Conservation (phyloP, 2,888 invertebrate species). For the Carcina quercana region DNA sequence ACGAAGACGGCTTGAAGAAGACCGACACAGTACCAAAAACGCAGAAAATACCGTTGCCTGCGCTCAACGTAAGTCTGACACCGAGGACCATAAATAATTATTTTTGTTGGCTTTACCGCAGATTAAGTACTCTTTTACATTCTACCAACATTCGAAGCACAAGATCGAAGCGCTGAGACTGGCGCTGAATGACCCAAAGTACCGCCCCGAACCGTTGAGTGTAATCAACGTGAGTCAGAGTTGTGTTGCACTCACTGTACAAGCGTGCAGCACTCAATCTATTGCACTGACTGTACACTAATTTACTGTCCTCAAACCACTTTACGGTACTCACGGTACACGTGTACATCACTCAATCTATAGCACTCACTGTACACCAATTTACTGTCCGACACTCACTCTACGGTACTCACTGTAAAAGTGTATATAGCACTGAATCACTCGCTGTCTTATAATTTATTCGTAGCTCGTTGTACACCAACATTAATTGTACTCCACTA, state of each 20-base stretch:
- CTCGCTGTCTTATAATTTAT: too few species aligned
- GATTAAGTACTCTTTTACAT: conserved; percentile 81
- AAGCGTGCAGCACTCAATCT: too few species aligned
- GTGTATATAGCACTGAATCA: too few species aligned
- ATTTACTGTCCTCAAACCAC: too few species aligned
- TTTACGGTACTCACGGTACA: too few species aligned
- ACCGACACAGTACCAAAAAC: conserved; percentile 64
- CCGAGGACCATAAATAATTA: conserved; percentile 9
- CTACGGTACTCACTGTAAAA: too few species aligned
- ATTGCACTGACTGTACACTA: too few species aligned
- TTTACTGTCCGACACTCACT: too few species aligned
- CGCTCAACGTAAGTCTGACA: conserved; percentile 80
- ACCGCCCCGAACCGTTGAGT: conserved; percentile 76
- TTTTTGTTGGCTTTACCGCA: conserved; percentile 51
- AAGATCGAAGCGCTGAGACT: conserved; percentile 73
- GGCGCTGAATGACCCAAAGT: conserved; percentile 75
- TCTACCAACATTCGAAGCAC: conserved; percentile 76
- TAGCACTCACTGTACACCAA: too few species aligned
- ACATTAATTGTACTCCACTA: too few species aligned
- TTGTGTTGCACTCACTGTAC: conserved; percentile 26
- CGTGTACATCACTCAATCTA: too few species aligned
- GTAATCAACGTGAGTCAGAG: conserved; percentile 80
- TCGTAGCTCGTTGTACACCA: too few species aligned
- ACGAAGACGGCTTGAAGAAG: conserved; percentile 77
- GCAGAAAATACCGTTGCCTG: conserved; percentile 82